These are phyloP conservation scores for Pristionchus mayeri DNA, from an alignment of 2,888 invertebrate species.

Conservation along the genomic window DNA sequence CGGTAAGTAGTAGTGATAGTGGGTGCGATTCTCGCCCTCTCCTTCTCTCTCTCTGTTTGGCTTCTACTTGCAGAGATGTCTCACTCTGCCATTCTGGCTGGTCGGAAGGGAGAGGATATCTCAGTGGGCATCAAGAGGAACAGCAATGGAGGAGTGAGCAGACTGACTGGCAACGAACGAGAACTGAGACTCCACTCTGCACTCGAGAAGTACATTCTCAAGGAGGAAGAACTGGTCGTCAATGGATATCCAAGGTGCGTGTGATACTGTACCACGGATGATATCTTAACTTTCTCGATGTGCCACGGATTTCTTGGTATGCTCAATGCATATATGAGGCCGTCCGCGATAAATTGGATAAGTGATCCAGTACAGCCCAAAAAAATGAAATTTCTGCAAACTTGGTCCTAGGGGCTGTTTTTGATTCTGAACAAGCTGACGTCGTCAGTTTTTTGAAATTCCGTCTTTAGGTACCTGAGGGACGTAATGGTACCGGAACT, in stretches of 20 bases:
- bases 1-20: background rate
- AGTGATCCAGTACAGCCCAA: too few species aligned
- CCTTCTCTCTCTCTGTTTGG: background rate
- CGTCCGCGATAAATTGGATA: too few species aligned
- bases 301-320: too few species aligned
- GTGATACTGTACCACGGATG: too few species aligned
- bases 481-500: too few species aligned
- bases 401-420: too few species aligned
- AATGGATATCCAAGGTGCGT: conserved; percentile 49
- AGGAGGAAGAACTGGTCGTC: conserved; percentile 58
- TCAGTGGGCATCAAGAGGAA: conserved; percentile 45
- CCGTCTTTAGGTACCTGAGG: too few species aligned
- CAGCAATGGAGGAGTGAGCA: background rate
- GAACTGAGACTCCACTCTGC: conserved; percentile 56
- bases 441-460: too few species aligned
- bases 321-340: too few species aligned
- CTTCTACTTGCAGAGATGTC: conserved; percentile 36
- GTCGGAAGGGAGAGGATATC: conserved; percentile 28
- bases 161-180: background rate
- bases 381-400: too few species aligned
- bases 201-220: conserved; percentile 58
- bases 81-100: conserved; percentile 46
- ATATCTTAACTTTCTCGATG: too few species aligned
- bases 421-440: too few species aligned
- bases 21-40: background rate